phyloP scores from a whole-genome alignment of 2,888 invertebrate species.

The Conops quadrifasciatus region DNA sequence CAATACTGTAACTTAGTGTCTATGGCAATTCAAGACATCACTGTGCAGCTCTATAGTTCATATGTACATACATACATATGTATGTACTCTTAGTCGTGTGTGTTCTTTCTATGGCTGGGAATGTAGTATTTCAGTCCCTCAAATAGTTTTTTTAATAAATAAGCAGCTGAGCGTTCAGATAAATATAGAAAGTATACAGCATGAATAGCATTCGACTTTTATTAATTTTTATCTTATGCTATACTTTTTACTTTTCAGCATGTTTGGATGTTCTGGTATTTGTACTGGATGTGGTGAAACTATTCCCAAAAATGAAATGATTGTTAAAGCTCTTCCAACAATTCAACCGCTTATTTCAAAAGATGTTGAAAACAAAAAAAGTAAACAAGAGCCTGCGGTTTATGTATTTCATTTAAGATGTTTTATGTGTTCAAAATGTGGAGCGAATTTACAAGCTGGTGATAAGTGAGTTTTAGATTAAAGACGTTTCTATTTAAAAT shows the following conservation, averaged over 20 bases:
- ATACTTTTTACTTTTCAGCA: conserved; percentile 72
- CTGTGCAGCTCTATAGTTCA: too few relatives aligned
- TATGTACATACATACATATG: too few relatives aligned
- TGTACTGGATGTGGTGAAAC: conserved; percentile 92
- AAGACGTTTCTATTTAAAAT: neutral
- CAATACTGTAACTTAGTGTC: too few relatives aligned
- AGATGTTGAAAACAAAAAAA: conserved; percentile 66
- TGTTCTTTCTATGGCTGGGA: too few relatives aligned
- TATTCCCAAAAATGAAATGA: conserved; percentile 92
- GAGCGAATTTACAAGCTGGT: conserved; percentile 86
- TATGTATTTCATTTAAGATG: conserved; percentile 83
- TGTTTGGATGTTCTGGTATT: conserved; percentile 89
- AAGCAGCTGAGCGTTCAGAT: too few relatives aligned
- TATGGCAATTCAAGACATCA: too few relatives aligned
- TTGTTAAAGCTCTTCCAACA: conserved; percentile 74
- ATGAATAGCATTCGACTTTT: too few relatives aligned
- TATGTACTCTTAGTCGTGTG: too few relatives aligned
- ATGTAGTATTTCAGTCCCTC: too few relatives aligned
- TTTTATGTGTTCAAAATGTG: conserved; percentile 94
- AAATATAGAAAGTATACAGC: too few relatives aligned
- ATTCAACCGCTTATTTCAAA: conserved; percentile 47
- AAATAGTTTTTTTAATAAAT: too few relatives aligned
- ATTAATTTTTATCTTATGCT: too few relatives aligned
- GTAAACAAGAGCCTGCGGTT: conserved; percentile 55
- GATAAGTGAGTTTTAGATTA: conserved; percentile 73